Base-by-base conservation (phyloP, 2,113 vertebrate species). In the Muntiacus muntjak region DNA sequence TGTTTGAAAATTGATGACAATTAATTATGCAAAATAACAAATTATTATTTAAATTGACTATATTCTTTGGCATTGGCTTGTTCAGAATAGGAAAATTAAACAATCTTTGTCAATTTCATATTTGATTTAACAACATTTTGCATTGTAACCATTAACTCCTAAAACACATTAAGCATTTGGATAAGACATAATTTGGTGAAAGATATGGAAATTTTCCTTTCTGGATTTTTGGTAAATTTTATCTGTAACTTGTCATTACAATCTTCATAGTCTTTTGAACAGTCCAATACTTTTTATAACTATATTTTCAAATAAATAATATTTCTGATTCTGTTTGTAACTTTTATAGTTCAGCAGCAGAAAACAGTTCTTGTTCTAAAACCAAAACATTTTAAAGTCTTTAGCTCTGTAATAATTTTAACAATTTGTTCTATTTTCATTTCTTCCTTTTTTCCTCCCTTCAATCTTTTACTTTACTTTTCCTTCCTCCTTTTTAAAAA, bases 51-150 rank as follows among this genome's bases (percentile, higher is more conserved):
- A 92, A 91, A 87, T 94, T 83, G 87, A n/a, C 7, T 57, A 10
- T 89, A 17, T 33, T 89, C 58, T 89, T 89, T 95, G 89, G 5
- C 50, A 95, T 15, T 87, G 67, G 91, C 26, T 93, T 88, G n/a
- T 10, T 78, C 12, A 78, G 40, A 67, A 1, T 67, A 45, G 28
- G 45, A 87, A 6, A 88, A 7, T 23, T 30, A 57, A 93, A 57
- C 3, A n/a, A 83, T 96, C 88, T 94, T 86, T 87, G 40, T 88
- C 85, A 97, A 85, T 91, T 98, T 95, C 12, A 67, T 90, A 45
- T 96, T 74, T 88, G 21, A 97, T 86, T 97, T 94, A 85, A 95
- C 17, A 94, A 91, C 45, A 89, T 79, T 97, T 95, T 95, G 28
- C n/a, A 52, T 78, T 95, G 17, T 92, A 84, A 92, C 81, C 30